Percentiles rank a stretch among this genome's conserved stretches.
Evolutionary conservation across 35 echinoderm and acorn worm genomes (phyloP).

Genomic region (Chiridota heheva): DNA sequence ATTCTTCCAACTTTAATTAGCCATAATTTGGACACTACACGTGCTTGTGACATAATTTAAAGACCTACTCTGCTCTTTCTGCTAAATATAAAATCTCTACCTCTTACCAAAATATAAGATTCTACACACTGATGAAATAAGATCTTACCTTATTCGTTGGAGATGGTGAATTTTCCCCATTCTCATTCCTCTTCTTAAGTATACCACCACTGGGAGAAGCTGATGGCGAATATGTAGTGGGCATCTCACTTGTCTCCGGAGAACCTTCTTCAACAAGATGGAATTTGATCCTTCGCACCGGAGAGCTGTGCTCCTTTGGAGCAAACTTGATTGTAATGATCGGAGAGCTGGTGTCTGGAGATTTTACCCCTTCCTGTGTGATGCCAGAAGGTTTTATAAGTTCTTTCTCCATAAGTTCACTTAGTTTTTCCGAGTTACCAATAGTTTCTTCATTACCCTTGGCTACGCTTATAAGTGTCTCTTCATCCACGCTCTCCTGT

Average conservation of each 20-base stretch:
- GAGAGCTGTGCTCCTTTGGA: constrained; percentile 44
- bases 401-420: too few species aligned
- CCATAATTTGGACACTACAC: too few species aligned
- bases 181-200: constrained; percentile 65
- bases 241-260: constrained; percentile 50
- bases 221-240: constrained; percentile 69
- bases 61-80: too few species aligned
- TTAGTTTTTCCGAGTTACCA: too few species aligned
- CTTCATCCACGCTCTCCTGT: neutral
- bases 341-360: constrained; percentile 34
- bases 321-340: constrained; percentile 69
- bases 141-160: constrained; percentile 87
- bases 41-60: too few species aligned
- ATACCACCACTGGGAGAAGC: constrained; percentile 86
- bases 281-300: constrained; percentile 11
- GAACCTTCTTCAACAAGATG: constrained; percentile 1
- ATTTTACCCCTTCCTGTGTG: too few species aligned
- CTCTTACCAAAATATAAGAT: too few species aligned
- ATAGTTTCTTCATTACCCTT: too few species aligned
- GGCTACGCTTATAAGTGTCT: neutral
- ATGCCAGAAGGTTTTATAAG: too few species aligned
- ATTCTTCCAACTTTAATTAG: too few species aligned
- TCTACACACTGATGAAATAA: too few species aligned
- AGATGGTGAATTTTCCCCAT: constrained; percentile 70
- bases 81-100: too few species aligned